These are phyloP conservation scores for Vidua macroura DNA, from an alignment of 2,113 vertebrate genomes.

Conservation along the genomic window DNA sequence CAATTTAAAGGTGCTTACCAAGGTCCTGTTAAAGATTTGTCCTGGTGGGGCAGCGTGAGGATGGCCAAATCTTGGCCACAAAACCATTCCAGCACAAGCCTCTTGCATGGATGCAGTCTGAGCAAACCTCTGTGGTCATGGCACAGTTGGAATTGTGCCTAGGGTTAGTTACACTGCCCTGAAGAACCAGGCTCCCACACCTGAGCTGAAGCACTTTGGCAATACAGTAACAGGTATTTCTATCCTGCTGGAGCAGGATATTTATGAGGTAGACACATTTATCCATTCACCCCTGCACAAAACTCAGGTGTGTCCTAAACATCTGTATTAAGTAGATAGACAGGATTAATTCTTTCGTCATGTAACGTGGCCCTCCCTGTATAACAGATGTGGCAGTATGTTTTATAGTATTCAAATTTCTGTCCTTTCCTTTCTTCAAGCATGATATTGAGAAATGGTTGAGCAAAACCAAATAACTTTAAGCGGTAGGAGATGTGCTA, in stretches of 20 bases:
- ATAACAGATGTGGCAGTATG: not conserved
- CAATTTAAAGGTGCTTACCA: not conserved
- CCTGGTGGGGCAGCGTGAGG: not conserved
- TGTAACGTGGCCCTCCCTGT: not conserved
- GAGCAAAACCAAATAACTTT: not conserved
- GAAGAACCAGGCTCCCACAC: not conserved
- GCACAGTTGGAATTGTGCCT: not conserved
- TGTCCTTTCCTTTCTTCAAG: not conserved
- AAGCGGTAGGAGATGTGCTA: not conserved
- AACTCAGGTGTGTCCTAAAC: not conserved
- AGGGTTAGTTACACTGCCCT: not conserved
- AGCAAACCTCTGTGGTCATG: not conserved
- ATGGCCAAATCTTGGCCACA: not conserved
- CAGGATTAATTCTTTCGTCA: not conserved
- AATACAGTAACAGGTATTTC: not conserved
- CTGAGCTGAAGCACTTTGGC: not conserved
- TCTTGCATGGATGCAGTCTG: not conserved
- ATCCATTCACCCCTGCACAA: not conserved
- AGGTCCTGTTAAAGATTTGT: not conserved
- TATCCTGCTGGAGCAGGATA: not conserved
- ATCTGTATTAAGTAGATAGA: not conserved
- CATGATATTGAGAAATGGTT: not conserved
- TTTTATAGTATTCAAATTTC: not conserved
- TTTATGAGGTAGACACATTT: not conserved
- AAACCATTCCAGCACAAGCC: not conserved